phyloP scores from a whole-genome alignment of 2,113 vertebrate species.

The Rynchops niger region DNA sequence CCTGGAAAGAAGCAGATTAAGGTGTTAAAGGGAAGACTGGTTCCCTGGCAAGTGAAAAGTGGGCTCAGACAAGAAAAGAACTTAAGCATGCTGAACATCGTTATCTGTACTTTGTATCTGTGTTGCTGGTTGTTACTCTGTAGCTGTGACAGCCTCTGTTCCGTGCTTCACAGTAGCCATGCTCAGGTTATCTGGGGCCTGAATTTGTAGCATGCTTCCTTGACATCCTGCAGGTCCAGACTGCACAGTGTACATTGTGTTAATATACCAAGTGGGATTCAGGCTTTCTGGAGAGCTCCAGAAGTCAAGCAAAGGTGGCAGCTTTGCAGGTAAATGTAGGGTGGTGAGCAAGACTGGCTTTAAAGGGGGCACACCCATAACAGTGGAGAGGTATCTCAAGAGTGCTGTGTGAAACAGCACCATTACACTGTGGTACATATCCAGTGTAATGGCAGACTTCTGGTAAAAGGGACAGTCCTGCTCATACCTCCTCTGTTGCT shows the following conservation, averaged over 20 bases:
- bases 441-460: background rate
- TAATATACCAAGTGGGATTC: background rate
- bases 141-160: background rate
- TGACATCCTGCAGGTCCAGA: background rate
- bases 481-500: background rate
- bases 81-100: background rate
- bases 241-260: background rate
- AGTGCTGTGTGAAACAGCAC: background rate
- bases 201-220: background rate
- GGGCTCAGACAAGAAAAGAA: background rate
- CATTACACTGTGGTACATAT: background rate
- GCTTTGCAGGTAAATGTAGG: background rate
- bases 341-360: background rate
- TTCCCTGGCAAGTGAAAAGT: background rate
- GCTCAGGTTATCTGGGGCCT: background rate
- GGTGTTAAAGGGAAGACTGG: background rate
- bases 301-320: background rate
- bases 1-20: background rate
- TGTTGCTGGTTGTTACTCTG: background rate
- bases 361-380: background rate
- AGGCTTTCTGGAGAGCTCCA: background rate
- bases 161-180: background rate
- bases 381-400: background rate
- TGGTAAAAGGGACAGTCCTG: background rate
- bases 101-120: background rate